A percentile compares a stretch with the other conserved stretches of the same genome.
phyloP scores from a whole-genome alignment of 2,797 vertebrate genomes.

The Pseudochromis fuscus region DNA sequence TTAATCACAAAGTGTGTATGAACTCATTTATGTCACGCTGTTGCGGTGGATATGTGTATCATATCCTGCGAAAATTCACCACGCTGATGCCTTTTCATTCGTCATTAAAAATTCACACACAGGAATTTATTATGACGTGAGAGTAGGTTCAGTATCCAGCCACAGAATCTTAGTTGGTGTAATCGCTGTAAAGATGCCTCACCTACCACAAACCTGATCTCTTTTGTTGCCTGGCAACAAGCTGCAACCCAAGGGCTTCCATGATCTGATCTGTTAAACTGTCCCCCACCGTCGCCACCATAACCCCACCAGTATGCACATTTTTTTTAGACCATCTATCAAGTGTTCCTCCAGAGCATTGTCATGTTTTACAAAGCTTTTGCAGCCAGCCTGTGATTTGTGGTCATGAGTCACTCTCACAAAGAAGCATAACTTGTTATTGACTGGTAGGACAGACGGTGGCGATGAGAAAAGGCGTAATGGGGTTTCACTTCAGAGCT shows the following conservation, averaged over 20 bases:
- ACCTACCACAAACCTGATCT: slow-evolving; percentile 38
- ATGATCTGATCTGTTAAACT: slow-evolving; percentile 48
- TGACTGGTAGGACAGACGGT: slow-evolving; percentile 38
- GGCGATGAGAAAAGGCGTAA: slow-evolving; percentile 32
- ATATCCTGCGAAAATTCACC: neutral
- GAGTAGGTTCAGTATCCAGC: slow-evolving; percentile 24
- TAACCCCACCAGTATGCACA: neutral
- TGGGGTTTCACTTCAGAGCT: slow-evolving; percentile 42
- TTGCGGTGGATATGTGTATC: slow-evolving; percentile 5
- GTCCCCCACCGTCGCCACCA: neutral
- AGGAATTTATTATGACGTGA: slow-evolving; percentile 5
- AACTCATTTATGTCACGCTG: slow-evolving; percentile 8
- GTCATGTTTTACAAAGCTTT: slow-evolving; percentile 41
- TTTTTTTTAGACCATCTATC: slow-evolving; percentile 38
- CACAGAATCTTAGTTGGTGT: slow-evolving; percentile 20
- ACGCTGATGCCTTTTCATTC: neutral
- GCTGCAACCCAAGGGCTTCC: slow-evolving; percentile 62
- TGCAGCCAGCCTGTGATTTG: slow-evolving; percentile 40
- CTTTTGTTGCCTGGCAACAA: slow-evolving; percentile 81
- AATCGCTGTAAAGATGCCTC: slow-evolving; percentile 55
- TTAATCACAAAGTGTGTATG: slow-evolving; percentile 35
- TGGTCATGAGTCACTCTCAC: slow-evolving; percentile 38
- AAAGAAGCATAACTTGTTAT: slow-evolving; percentile 45
- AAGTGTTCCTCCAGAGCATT: slow-evolving; percentile 19
- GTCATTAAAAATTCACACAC: neutral